phyloP scores from a whole-genome alignment of 37 sponge, comb jelly and placozoan species.

The Beroe ovata region DNA sequence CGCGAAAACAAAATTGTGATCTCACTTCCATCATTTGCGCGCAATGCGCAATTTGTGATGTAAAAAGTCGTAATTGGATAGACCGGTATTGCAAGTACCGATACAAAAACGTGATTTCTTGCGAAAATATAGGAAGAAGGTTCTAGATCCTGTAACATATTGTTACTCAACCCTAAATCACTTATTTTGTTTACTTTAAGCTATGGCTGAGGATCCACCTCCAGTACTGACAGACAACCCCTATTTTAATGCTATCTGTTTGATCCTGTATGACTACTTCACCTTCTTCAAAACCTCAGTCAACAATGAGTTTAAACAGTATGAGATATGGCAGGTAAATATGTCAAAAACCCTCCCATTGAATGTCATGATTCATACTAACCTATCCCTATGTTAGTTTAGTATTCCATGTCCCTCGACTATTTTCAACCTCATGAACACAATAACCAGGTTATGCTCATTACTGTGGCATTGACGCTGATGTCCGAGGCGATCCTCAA shows the following conservation, averaged over 20 bases:
- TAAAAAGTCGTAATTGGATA: neutral
- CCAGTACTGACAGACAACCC: slow-evolving; percentile 54
- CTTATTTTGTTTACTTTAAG: neutral
- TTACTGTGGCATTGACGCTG: slow-evolving; percentile 70
- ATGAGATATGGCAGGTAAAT: slow-evolving; percentile 64
- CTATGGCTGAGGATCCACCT: slow-evolving; percentile 45
- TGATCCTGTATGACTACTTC: slow-evolving; percentile 38
- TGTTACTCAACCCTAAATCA: neutral
- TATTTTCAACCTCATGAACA: no score
- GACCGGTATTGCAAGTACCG: neutral
- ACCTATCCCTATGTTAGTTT: no score
- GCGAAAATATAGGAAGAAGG: neutral
- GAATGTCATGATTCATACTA: no score
- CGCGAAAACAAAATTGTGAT: neutral
- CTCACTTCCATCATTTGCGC: neutral
- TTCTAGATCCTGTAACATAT: neutral
- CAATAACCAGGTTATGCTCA: slow-evolving; percentile 69
- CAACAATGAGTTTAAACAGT: slow-evolving; percentile 56
- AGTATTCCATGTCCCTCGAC: no score
- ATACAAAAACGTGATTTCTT: neutral
- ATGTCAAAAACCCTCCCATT: no score
- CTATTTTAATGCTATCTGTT: slow-evolving; percentile 22
- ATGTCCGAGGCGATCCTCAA: slow-evolving; percentile 67
- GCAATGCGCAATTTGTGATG: neutral
- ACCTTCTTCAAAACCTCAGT: slow-evolving; percentile 47